A percentile compares a stretch with the other conserved stretches of the same genome.
Conservation (phyloP, 2,888 invertebrate genomes). For the Leptopilina drosophilae region DNA sequence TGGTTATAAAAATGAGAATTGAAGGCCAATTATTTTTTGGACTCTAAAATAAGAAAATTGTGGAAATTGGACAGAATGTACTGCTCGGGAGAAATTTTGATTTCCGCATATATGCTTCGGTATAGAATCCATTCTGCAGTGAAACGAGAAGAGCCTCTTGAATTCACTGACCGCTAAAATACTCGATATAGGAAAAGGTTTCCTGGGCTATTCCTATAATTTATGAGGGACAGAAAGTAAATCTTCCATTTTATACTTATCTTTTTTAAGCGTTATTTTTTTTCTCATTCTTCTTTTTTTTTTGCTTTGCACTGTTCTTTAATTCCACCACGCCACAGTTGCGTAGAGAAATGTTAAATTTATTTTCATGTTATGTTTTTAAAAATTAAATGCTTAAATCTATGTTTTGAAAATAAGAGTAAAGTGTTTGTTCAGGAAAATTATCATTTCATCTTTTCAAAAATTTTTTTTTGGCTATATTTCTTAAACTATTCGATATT, state of each 20-base stretch:
- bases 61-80: not conserved
- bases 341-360: too few species aligned
- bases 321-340: not conserved
- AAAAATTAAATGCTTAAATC: too few species aligned
- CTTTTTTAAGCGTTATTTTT: not conserved
- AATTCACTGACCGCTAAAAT: conserved; percentile 17
- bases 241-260: conserved; percentile 2
- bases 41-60: not conserved
- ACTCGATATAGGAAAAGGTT: conserved; percentile 14
- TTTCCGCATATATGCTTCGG: conserved; percentile 5
- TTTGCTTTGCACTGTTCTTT: not conserved
- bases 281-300: too few species aligned
- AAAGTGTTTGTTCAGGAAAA: too few species aligned
- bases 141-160: conserved; percentile 15
- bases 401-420: too few species aligned
- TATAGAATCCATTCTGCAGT: not conserved
- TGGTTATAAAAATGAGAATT: not conserved
- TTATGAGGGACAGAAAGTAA: conserved; percentile 22
- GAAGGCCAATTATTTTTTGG: not conserved
- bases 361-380: too few species aligned
- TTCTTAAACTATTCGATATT: too few species aligned
- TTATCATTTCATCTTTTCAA: too few species aligned
- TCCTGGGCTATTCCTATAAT: not conserved
- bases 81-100: not conserved
- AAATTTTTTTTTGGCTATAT: too few species aligned